Percentiles rank a stretch among this genome's conserved stretches.
Evolutionary conservation across 2,797 vertebrate species (phyloP).

Genomic region (Epinephelus awoara): DNA sequence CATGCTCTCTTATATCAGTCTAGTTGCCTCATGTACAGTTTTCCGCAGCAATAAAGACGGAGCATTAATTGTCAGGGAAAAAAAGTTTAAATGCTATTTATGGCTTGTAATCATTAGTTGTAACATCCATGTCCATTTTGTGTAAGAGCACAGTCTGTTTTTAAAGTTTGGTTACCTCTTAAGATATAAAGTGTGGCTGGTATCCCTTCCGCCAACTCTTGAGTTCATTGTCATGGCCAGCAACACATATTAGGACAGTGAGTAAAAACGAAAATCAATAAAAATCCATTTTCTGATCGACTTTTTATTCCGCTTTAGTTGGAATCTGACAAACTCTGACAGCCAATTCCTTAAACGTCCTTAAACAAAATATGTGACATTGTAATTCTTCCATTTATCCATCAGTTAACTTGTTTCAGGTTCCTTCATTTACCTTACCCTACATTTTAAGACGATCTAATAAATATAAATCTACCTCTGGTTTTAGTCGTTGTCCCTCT

Average conservation of each 20-base stretch:
- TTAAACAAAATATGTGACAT: neutral
- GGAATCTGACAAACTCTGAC: neutral
- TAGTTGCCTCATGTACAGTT: neutral
- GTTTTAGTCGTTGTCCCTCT: neutral
- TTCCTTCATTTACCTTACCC: neutral
- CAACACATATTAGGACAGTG: neutral
- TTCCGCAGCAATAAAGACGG: neutral
- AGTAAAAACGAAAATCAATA: too few species aligned
- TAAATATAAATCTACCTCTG: neutral
- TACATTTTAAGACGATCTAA: neutral
- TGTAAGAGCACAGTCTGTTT: too few species aligned
- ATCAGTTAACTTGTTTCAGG: neutral
- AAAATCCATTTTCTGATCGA: too few species aligned
- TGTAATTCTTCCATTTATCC: neutral
- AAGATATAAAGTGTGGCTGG: neutral
- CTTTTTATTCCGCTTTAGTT: neutral
- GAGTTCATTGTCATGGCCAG: neutral
- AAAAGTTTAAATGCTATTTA: neutral
- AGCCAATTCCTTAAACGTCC: neutral
- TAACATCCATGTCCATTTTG: neutral
- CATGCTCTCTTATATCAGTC: neutral
- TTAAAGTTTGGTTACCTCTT: neutral
- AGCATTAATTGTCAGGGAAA: neutral
- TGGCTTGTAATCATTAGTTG: neutral
- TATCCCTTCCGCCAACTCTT: neutral